Conservation (phyloP, 2,888 invertebrate species). For the Anoncus sp. region DNA sequence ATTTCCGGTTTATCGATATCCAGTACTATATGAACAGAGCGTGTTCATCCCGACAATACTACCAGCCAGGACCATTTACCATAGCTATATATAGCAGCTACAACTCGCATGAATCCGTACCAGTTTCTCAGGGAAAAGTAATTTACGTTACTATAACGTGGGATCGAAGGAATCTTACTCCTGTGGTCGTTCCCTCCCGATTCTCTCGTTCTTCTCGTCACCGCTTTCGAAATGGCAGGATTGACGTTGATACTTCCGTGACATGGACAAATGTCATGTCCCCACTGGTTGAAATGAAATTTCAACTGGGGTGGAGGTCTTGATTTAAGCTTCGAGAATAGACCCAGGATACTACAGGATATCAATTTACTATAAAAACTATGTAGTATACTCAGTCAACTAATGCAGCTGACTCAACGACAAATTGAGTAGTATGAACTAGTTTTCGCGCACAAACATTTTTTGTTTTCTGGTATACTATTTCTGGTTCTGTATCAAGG, state of each 20-base stretch:
- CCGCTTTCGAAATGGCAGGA: conserved; percentile 44
- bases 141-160: conserved; percentile 52
- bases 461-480: too few relatives aligned
- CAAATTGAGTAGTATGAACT: too few relatives aligned
- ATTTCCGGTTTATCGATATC: conserved; percentile 53
- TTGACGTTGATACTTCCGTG: conserved; percentile 56
- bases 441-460: too few relatives aligned
- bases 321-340: conserved; percentile 49
- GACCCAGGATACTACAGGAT: conserved; percentile 10
- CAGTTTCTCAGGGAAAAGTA: conserved; percentile 56
- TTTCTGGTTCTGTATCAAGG: too few relatives aligned
- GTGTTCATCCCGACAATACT: conserved; percentile 25
- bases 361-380: neutral
- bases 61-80: conserved; percentile 19
- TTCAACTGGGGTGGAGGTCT: conserved; percentile 43
- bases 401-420: too few relatives aligned
- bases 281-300: conserved; percentile 27
- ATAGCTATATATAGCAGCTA: conserved; percentile 12
- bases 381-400: too few relatives aligned
- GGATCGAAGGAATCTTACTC: conserved; percentile 42
- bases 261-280: conserved; percentile 44
- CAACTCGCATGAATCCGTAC: conserved; percentile 35
- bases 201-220: conserved; percentile 21
- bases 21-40: conserved; percentile 39
- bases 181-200: conserved; percentile 37